Conservation (phyloP, 2,888 invertebrate genomes). For the Cristatella mucedo region DNA sequence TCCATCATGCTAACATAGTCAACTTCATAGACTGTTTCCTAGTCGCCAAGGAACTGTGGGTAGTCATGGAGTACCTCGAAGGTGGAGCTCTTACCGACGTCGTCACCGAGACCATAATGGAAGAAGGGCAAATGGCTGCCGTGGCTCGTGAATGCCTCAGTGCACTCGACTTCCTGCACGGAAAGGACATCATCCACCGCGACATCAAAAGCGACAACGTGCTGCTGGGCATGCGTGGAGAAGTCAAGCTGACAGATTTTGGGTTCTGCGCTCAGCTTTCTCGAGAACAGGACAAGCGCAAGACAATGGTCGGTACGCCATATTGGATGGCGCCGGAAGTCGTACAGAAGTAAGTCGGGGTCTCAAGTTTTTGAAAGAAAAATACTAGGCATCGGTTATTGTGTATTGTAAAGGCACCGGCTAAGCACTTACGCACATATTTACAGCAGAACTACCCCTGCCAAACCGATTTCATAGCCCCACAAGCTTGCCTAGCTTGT, state of each 20-base stretch:
- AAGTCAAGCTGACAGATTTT: slow-evolving; percentile 54
- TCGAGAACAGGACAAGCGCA: slow-evolving; percentile 66
- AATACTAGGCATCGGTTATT: too few species aligned
- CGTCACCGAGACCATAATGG: slow-evolving; percentile 89
- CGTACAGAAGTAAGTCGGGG: slow-evolving; percentile 32
- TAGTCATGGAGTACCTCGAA: slow-evolving; percentile 74
- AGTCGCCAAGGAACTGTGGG: slow-evolving; percentile 83
- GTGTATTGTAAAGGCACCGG: too few species aligned
- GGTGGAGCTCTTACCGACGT: slow-evolving; percentile 88
- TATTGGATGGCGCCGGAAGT: slow-evolving; percentile 94
- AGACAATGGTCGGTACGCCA: slow-evolving; percentile 90
- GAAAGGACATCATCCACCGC: slow-evolving; percentile 39
- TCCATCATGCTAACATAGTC: slow-evolving; percentile 81
- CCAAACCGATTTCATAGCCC: too few species aligned
- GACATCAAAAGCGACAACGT: slow-evolving; percentile 89
- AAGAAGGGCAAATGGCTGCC: slow-evolving; percentile 87
- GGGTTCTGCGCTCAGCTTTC: slow-evolving; percentile 94
- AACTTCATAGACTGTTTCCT: slow-evolving; percentile 86
- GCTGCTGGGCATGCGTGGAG: slow-evolving; percentile 75
- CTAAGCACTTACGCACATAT: too few species aligned
- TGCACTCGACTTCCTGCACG: slow-evolving; percentile 74
- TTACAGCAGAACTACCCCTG: too few species aligned
- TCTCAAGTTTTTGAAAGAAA: slow-evolving; percentile 15
- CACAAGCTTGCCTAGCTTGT: too few species aligned
- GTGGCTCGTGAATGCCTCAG: slow-evolving; percentile 64